Percentiles rank a stretch among this genome's conserved stretches.
Evolutionary conservation across 1,140 invertebrate species (phyloP).

Genomic region (Sinella curviseta): DNA sequence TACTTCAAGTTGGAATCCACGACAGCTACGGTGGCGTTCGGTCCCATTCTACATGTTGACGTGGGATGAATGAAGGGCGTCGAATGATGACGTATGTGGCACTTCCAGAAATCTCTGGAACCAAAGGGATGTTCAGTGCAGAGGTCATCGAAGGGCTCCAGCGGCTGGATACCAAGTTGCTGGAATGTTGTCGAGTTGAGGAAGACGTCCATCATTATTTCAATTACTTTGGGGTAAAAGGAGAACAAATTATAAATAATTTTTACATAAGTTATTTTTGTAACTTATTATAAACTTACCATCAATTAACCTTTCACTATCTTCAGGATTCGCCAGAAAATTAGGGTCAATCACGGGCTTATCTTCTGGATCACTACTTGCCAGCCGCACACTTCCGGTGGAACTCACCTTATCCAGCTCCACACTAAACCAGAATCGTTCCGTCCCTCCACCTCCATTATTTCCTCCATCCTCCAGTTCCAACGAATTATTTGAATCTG

Average conservation of each 20-base stretch:
- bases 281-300: conserved; percentile 7
- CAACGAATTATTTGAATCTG: not conserved
- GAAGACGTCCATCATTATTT: conserved; percentile 27
- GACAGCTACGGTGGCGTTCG: conserved; percentile 77
- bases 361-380: not conserved
- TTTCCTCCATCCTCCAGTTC: too few relatives aligned
- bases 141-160: not conserved
- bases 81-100: not conserved
- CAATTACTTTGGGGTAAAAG: not conserved
- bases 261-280: not conserved
- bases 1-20: conserved; percentile 75
- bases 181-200: conserved; percentile 30
- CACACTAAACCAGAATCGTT: not conserved
- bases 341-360: not conserved
- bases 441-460: not conserved
- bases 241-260: not conserved
- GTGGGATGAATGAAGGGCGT: conserved; percentile 50
- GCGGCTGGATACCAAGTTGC: not conserved
- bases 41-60: conserved; percentile 91
- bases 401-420: not conserved
- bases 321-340: not conserved
- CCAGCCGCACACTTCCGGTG: not conserved
- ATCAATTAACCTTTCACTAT: conserved; percentile 1
- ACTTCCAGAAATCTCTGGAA: conserved; percentile 17
- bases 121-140: conserved; percentile 8